phyloP scores from a whole-genome alignment of 2,797 vertebrate genomes.

The Okamejei kenojei region DNA sequence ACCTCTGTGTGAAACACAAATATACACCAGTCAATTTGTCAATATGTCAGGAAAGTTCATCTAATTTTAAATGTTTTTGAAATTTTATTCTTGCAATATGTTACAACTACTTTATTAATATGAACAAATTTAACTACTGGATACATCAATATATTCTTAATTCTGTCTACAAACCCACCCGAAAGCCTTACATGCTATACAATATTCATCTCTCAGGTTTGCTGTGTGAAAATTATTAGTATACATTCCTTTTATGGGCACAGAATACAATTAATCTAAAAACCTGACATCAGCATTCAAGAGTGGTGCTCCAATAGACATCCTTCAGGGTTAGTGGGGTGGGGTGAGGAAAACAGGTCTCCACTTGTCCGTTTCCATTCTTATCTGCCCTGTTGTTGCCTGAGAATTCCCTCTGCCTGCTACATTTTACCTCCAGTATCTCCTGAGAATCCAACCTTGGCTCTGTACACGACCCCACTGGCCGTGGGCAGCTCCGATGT shows the following conservation, averaged over 20 bases:
- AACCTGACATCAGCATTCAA: neutral
- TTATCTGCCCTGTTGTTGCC: too few species aligned
- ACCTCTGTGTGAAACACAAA: too few species aligned
- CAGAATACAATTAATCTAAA: neutral
- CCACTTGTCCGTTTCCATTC: too few species aligned
- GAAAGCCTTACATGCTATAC: neutral
- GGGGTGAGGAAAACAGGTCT: too few species aligned
- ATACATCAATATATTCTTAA: neutral
- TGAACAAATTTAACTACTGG: neutral
- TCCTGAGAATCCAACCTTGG: too few species aligned
- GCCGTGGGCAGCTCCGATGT: too few species aligned
- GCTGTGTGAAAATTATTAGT: neutral
- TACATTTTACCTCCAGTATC: too few species aligned
- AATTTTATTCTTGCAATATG: neutral
- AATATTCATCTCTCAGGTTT: neutral
- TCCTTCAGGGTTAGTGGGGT: too few species aligned
- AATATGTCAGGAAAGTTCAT: neutral
- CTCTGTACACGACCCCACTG: too few species aligned
- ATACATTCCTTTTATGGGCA: neutral
- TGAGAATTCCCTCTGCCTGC: too few species aligned
- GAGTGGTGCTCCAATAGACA: neutral
- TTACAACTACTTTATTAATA: neutral
- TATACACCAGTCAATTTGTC: neutral
- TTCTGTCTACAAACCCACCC: neutral
- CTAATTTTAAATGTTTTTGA: too few species aligned